phyloP scores from a whole-genome alignment of 2,113 vertebrate species.

The Chrysochloris asiatica region DNA sequence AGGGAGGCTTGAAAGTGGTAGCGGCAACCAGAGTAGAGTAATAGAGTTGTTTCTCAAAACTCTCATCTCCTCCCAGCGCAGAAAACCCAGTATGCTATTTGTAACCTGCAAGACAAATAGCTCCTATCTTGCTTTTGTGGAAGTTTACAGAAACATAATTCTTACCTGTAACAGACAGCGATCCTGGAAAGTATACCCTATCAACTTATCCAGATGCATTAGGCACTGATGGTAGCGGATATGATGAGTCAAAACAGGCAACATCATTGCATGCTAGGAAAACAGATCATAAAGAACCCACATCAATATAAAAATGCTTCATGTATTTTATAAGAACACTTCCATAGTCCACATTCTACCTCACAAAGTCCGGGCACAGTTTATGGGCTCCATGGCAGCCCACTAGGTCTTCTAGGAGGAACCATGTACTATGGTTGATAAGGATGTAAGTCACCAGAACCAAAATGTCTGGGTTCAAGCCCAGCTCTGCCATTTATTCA shows the following conservation, averaged over 20 bases:
- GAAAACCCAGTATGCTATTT: not conserved
- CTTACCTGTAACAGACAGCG: slow-evolving; percentile 97
- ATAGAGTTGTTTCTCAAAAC: slow-evolving; percentile 7
- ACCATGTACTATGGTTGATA: not conserved
- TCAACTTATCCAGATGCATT: slow-evolving; percentile 97
- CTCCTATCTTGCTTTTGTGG: not conserved
- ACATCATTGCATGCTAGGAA: slow-evolving; percentile 98
- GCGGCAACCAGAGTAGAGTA: not conserved
- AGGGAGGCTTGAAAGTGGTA: not conserved
- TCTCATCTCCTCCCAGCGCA: not conserved
- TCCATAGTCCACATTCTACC: not conserved
- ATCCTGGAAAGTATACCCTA: slow-evolving; percentile 96
- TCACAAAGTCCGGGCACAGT: too few species aligned
- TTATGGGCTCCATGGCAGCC: too few species aligned
- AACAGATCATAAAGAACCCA: not conserved
- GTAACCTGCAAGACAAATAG: not conserved
- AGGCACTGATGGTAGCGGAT: slow-evolving; percentile 99
- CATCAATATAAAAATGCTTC: not conserved
- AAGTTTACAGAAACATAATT: not conserved
- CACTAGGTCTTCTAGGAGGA: not conserved
- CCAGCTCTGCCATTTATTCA: not conserved
- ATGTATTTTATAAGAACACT: slow-evolving; percentile 20
- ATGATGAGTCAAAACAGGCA: slow-evolving; percentile 98
- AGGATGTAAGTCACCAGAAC: not conserved
- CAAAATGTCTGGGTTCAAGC: not conserved